A percentile compares a stretch with the other conserved stretches of the same genome.
phyloP scores from a whole-genome alignment of 2,797 vertebrate species.

The Macropus fuliginosus region DNA sequence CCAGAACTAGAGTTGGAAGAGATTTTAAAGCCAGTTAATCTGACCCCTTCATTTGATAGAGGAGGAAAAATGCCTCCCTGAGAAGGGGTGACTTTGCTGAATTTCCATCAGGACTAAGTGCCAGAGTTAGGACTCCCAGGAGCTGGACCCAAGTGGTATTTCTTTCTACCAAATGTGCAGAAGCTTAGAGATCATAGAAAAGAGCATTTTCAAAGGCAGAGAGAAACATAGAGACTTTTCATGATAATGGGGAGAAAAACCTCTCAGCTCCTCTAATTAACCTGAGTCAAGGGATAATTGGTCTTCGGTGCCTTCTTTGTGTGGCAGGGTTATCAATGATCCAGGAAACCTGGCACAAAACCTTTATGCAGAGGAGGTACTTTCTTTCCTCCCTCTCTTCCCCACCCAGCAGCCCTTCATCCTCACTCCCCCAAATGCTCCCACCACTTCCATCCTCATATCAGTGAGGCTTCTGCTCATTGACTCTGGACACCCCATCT shows the following conservation, averaged over 20 bases:
- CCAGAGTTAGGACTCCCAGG: neutral
- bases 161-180: neutral
- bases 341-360: neutral
- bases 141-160: neutral
- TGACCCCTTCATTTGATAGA: neutral
- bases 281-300: neutral
- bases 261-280: neutral
- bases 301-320: neutral
- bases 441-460: neutral
- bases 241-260: neutral
- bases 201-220: neutral
- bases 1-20: neutral
- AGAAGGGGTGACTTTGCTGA: neutral
- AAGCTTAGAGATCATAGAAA: neutral
- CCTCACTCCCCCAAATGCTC: neutral
- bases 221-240: neutral
- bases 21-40: neutral
- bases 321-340: neutral
- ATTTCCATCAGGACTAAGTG: neutral
- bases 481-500: neutral
- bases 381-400: neutral
- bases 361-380: neutral
- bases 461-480: neutral
- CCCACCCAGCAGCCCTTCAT: neutral
- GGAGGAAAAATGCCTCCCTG: neutral